Evolutionary conservation across 1,140 invertebrate genomes (phyloP).

Genomic region (Periplaneta americana): DNA sequence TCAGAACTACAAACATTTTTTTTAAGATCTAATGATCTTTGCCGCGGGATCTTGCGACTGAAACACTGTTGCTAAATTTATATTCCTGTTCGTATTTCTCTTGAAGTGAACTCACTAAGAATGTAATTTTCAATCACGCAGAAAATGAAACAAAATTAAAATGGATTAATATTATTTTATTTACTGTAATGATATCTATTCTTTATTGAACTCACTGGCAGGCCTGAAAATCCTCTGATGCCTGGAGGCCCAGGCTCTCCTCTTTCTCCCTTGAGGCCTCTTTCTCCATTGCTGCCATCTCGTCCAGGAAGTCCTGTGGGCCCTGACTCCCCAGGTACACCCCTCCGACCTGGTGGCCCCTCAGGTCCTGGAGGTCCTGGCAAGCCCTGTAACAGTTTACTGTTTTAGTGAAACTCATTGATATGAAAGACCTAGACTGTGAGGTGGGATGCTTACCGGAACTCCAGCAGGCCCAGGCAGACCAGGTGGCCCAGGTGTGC

Average conservation of each 20-base stretch:
- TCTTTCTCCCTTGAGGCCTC: constrained; percentile 24
- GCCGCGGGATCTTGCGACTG: no score
- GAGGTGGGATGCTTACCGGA: constrained; percentile 18
- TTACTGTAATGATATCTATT: no score
- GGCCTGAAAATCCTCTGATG: constrained; percentile 33
- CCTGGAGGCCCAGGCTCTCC: constrained; percentile 31
- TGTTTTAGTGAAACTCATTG: background rate
- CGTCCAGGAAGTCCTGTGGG: constrained; percentile 14
- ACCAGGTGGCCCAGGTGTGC: constrained; percentile 27
- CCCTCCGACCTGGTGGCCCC: constrained; percentile 33
- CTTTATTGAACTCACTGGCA: constrained; percentile 22
- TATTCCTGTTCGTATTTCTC: no score
- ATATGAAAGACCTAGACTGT: no score
- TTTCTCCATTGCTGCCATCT: constrained; percentile 21
- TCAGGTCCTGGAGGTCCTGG: constrained; percentile 17
- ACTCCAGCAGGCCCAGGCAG: constrained; percentile 27
- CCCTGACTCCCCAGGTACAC: constrained; percentile 29
- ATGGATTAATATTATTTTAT: no score
- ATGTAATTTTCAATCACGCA: no score
- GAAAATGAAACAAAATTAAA: no score
- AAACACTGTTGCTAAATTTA: no score
- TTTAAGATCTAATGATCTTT: no score
- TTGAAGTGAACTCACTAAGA: no score
- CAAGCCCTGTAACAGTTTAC: background rate
- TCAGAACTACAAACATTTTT: no score